Base-by-base conservation (phyloP, 92 coral and sea anemone genomes). In the Chrysogorgia sp. region DNA sequence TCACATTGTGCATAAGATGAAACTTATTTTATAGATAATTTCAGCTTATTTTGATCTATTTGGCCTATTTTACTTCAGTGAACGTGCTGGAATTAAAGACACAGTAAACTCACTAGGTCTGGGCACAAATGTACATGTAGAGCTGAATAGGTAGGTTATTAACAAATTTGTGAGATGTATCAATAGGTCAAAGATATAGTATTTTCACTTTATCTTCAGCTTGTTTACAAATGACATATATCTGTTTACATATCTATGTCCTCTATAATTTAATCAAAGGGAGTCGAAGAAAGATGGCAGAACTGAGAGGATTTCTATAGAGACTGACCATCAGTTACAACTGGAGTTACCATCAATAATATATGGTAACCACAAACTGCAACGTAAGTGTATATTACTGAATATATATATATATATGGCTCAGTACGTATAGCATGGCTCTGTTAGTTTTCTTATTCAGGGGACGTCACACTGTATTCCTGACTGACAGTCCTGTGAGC, bases 281-380 rank as follows among this genome's bases (percentile, higher is more conserved):
- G 81, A 86, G 48, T 2, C 87, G 15, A 77, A 77, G 63, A 58
- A 82, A 49, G 81, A 82, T 63, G 84, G 82, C 3, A 71, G 85
- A 57, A 79, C 85, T 20, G 87, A 87, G 34, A 34, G 87, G 15
- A 70, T 71, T 15, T 41, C 85, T 5, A 87, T 87, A n/a, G 90
- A 87, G 45, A 82, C 90, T 0, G 85, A 87, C 58, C 81, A 87
- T 14, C 87, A 82, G 67, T 26, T 87, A 71, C 84, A 77, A 69
- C 63, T 87, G 34, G 87, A 87, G 32, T 72, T 87, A 6, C 85
- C 85, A 0, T 29, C 82, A 19, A 87, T 87, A n/a, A 15, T 83
- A 61, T 25, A 22, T 58, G 84, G 90, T 22, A 58, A 24, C 9
- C 80, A 86, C 77, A 86, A 71, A 82, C 52, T 82, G n/a, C 87